phyloP scores from a whole-genome alignment of 2,888 invertebrate genomes.

The Octonoba sinensis region DNA sequence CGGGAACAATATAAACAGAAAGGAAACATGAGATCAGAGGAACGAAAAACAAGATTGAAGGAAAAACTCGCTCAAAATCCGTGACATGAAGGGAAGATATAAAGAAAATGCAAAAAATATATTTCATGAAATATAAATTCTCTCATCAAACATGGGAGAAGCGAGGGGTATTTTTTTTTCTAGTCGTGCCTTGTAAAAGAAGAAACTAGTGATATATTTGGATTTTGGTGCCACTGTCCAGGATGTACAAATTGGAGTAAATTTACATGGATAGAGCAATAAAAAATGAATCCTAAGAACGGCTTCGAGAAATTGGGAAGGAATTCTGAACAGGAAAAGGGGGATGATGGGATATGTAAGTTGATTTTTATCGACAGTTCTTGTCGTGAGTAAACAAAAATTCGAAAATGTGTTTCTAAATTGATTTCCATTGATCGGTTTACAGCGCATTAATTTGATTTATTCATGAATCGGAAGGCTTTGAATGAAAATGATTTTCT shows the following conservation, averaged over 20 bases:
- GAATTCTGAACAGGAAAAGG: not conserved
- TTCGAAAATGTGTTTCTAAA: slow-evolving; percentile 11
- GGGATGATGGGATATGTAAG: slow-evolving; percentile 1
- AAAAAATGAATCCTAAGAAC: not conserved
- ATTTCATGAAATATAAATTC: slow-evolving; percentile 46
- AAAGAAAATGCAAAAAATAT: not conserved
- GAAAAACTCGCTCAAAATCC: not conserved
- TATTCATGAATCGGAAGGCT: not conserved
- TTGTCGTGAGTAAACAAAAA: slow-evolving; percentile 23
- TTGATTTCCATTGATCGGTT: slow-evolving; percentile 19
- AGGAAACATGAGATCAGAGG: not conserved
- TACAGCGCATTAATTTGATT: not conserved
- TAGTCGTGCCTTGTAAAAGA: not conserved
- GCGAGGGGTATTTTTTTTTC: not conserved
- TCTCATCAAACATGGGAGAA: slow-evolving; percentile 16
- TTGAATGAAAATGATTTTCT: no score
- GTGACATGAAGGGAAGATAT: not conserved
- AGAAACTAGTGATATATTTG: not conserved
- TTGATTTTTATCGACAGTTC: not conserved
- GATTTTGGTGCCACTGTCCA: not conserved
- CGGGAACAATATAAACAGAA: not conserved
- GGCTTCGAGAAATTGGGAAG: slow-evolving; percentile 5
- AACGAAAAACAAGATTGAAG: not conserved
- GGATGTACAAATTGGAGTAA: slow-evolving; percentile 29
- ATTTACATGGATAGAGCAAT: slow-evolving; percentile 10